A percentile compares a stretch with the other conserved stretches of the same genome.
These are phyloP conservation scores for Drosophila leonis DNA, from an alignment of 2,888 invertebrate genomes.

Conservation along the genomic window DNA sequence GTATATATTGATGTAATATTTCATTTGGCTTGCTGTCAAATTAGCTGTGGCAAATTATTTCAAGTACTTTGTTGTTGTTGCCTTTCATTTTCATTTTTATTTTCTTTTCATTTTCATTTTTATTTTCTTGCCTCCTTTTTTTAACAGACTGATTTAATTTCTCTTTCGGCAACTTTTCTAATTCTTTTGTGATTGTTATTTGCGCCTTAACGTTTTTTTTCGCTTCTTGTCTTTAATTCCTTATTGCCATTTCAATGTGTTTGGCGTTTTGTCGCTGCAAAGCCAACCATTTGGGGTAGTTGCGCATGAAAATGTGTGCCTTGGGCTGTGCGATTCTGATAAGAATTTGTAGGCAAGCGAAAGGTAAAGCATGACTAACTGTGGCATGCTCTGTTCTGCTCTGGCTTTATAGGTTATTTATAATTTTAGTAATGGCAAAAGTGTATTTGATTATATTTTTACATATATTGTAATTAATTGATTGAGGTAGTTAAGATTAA, in stretches of 20 bases:
- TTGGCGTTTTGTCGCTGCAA: slow-evolving; percentile 12
- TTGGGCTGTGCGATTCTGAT: slow-evolving; percentile 18
- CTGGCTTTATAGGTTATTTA: neutral
- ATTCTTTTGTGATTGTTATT: slow-evolving; percentile 72
- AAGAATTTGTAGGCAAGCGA: slow-evolving; percentile 26
- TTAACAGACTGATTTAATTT: slow-evolving; percentile 59
- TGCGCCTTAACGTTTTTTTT: slow-evolving; percentile 54
- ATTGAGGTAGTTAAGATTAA: too few species aligned
- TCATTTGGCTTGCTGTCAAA: slow-evolving; percentile 24
- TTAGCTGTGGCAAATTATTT: slow-evolving; percentile 61
- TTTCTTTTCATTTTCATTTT: slow-evolving; percentile 43
- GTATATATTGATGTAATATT: neutral
- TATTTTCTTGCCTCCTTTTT: slow-evolving; percentile 28
- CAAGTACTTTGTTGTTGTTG: slow-evolving; percentile 36
- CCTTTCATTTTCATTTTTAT: slow-evolving; percentile 15
- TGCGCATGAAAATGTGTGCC: slow-evolving; percentile 9
- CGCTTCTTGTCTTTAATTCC: slow-evolving; percentile 12
- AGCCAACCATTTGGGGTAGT: slow-evolving; percentile 40
- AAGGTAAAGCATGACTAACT: neutral
- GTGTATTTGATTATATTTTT: too few species aligned
- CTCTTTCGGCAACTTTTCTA: slow-evolving; percentile 57
- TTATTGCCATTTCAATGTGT: slow-evolving; percentile 17
- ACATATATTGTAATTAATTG: too few species aligned
- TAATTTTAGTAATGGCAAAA: too few species aligned
- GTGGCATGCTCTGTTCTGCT: slow-evolving; percentile 5